Conservation (phyloP, 1,140 invertebrate genomes). For the Reticulitermes speratus region DNA sequence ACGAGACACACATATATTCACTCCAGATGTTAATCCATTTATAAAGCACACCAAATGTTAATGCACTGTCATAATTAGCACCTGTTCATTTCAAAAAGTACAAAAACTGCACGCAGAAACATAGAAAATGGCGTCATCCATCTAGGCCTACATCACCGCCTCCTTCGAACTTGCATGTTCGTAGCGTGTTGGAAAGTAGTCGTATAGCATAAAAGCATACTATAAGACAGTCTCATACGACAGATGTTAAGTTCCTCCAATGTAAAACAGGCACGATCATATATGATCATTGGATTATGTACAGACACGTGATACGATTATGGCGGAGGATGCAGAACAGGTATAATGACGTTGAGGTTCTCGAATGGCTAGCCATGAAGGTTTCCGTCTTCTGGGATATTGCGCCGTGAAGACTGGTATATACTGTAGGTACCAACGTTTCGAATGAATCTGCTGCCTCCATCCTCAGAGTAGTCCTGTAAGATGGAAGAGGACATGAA, state of each 20-base stretch:
- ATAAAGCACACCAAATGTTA: background rate
- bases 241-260: background rate
- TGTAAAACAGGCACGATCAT: background rate
- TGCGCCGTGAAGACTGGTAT: no score
- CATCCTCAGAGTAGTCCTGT: no score
- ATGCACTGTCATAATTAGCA: background rate
- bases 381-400: no score
- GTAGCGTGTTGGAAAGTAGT: background rate
- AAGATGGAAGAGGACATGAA: no score
- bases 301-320: background rate
- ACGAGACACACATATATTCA: background rate
- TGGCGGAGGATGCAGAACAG: background rate
- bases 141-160: background rate
- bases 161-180: background rate
- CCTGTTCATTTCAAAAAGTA: background rate
- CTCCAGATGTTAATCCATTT: slow-evolving; percentile 12
- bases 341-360: background rate
- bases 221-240: background rate
- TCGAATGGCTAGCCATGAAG: no score
- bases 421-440: no score
- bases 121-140: slow-evolving; percentile 2
- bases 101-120: background rate
- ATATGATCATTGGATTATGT: background rate
- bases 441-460: no score
- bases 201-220: background rate